Percentiles rank a stretch among this genome's conserved stretches.
phyloP scores from a whole-genome alignment of 1,140 invertebrate species.

The Berghia stephanieae region DNA sequence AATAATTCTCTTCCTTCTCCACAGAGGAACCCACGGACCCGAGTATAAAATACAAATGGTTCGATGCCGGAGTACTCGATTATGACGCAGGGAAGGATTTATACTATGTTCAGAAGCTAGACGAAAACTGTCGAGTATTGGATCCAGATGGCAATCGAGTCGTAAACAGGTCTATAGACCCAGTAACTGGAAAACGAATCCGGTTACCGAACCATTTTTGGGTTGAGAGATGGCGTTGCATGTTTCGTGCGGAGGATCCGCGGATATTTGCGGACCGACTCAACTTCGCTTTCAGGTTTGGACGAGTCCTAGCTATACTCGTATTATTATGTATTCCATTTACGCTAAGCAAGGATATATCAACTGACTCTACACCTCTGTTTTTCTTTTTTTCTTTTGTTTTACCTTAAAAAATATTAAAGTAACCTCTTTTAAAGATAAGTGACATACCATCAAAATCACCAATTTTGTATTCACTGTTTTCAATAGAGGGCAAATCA shows the following conservation, averaged over 20 bases:
- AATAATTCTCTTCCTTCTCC: not conserved
- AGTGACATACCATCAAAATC: no score
- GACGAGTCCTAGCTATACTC: no score
- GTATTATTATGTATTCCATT: no score
- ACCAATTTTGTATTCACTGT: no score
- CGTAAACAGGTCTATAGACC: slow-evolving; percentile 56
- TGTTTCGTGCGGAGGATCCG: slow-evolving; percentile 79
- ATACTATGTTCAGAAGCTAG: slow-evolving; percentile 70
- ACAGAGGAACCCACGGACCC: slow-evolving; percentile 59
- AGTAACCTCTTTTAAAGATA: no score
- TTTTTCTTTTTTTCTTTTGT: no score
- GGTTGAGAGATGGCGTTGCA: slow-evolving; percentile 73
- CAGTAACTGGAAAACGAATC: slow-evolving; percentile 43
- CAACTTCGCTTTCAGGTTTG: slow-evolving; percentile 71
- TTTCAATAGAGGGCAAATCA: no score
- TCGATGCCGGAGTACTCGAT: slow-evolving; percentile 73
- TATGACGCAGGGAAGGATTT: slow-evolving; percentile 67
- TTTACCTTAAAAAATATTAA: no score
- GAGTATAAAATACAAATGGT: slow-evolving; percentile 70
- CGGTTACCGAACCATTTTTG: slow-evolving; percentile 62
- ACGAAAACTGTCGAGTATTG: slow-evolving; percentile 67
- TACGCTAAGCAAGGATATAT: no score
- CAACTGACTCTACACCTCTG: no score
- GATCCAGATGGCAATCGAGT: slow-evolving; percentile 57
- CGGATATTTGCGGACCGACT: slow-evolving; percentile 73